A percentile compares a stretch with the other conserved stretches of the same genome.
phyloP scores from a whole-genome alignment of 2,113 vertebrate species.

The Smithornis capensis region DNA sequence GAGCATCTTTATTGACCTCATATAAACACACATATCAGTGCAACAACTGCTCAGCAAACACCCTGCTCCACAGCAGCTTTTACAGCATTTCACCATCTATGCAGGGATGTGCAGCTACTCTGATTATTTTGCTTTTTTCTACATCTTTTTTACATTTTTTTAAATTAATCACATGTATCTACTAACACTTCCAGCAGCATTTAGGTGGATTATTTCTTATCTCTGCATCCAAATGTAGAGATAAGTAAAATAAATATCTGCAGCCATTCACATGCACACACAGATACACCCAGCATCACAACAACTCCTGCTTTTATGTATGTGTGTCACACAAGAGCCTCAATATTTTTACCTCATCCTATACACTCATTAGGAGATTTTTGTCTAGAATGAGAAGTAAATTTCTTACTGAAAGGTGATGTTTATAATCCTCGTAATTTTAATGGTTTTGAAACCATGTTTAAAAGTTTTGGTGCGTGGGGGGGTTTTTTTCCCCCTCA shows the following conservation, averaged over 20 bases:
- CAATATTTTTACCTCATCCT: background rate
- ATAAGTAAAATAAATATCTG: constrained; percentile 12
- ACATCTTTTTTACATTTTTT: rapidly evolving
- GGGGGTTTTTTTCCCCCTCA: rapidly evolving
- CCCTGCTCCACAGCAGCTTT: background rate
- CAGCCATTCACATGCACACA: background rate
- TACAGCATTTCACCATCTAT: constrained; percentile 5
- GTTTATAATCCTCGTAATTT: background rate
- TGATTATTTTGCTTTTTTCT: background rate
- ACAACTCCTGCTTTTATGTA: background rate
- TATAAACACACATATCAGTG: constrained; percentile 43
- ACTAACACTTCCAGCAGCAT: background rate
- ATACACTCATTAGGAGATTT: background rate
- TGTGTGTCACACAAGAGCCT: background rate
- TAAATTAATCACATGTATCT: background rate
- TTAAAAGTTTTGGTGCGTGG: background rate
- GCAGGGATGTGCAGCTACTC: background rate
- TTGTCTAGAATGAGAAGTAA: background rate
- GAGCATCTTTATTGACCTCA: constrained; percentile 85
- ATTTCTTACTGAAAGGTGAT: background rate
- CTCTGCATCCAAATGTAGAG: constrained; percentile 21
- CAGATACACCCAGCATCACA: background rate
- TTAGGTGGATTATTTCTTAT: constrained; percentile 13
- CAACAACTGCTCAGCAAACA: constrained; percentile 57
- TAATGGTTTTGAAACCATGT: background rate